Conservation (phyloP, 2,113 vertebrate species). For the Sorex fumeus region DNA sequence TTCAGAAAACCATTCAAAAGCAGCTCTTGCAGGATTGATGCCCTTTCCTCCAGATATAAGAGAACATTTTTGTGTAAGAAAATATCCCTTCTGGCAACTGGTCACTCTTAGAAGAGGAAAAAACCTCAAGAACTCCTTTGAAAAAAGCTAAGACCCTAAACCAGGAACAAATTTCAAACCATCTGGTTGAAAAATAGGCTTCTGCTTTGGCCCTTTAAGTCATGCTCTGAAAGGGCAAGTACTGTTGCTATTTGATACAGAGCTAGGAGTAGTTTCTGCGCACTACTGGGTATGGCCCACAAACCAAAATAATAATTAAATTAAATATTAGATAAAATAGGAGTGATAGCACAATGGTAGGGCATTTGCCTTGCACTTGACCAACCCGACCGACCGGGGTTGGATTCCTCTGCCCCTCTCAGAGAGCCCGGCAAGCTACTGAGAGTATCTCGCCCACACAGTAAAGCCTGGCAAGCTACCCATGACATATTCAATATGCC, state of each 20-base stretch:
- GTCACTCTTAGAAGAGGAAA: not conserved
- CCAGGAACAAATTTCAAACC: not conserved
- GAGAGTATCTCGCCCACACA: too few relatives aligned
- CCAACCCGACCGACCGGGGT: too few relatives aligned
- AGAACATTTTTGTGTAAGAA: not conserved
- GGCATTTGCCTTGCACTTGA: too few relatives aligned
- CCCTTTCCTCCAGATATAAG: not conserved
- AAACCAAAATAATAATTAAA: too few relatives aligned
- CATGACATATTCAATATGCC: too few relatives aligned
- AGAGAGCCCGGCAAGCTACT: too few relatives aligned
- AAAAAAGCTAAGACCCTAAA: not conserved
- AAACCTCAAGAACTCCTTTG: not conserved
- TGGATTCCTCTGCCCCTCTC: too few relatives aligned
- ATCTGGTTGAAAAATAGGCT: not conserved
- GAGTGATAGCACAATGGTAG: too few relatives aligned
- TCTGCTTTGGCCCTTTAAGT: not conserved
- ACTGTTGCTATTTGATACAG: not conserved
- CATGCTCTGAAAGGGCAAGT: not conserved
- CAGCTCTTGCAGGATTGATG: not conserved
- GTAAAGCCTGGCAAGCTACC: too few relatives aligned
- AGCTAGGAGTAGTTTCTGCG: not conserved
- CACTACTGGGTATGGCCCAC: too few relatives aligned
- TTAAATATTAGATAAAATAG: too few relatives aligned
- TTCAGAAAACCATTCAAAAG: slow-evolving; percentile 3
- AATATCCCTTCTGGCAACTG: not conserved